Evolutionary conservation across 2,888 invertebrate genomes (phyloP), one percentile per base, ranked within the genome.

Genomic region (Drosophila vallismaia): DNA sequence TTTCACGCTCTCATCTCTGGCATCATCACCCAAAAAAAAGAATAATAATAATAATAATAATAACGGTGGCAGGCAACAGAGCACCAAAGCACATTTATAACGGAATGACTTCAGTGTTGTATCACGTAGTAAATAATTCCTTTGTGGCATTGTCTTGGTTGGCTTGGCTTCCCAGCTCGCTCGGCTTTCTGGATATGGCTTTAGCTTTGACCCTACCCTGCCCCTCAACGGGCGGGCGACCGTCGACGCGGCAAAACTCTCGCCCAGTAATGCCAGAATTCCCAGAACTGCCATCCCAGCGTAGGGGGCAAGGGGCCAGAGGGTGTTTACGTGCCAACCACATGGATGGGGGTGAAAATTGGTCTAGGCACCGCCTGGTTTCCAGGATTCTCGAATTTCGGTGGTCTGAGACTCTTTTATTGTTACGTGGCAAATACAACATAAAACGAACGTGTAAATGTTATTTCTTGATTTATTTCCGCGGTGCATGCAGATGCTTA

Each of bases 401-500:
- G n/a, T n/a, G 12, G 36, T 6, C n/a, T n/a, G 36, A 6, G 62
- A 46, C 73, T 75, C 82, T 73, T 82, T 84, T 80, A 82, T 82
- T 85, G 83, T 79, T 83, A 85, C 81, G 83, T 83, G 81, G 83
- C 85, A 85, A 85, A 83, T 85, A 81, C 79, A 83, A 81, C 83
- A 83, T 84, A 79, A 85, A 84, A 71, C 78, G 86, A 80, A 84
- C 84, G 84, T 85, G 84, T 81, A 85, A 85, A 86, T 86, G 84
- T 85, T 85, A 84, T 86, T 85, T 82, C 82, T 86, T 86, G 84
- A 86, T 85, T 85, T 84, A 86, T 85, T 86, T 85, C 79, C 78
- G 86, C 81, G 76, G 78, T 81, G 81, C 84, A 84, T 84, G 84
- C 83, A 85, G 83, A 77, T 83, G 81, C 81, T 82, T 82, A 83